These are phyloP conservation scores for Corythornis madagascariensis DNA, from an alignment of 2,113 vertebrate genomes.

Conservation along the genomic window DNA sequence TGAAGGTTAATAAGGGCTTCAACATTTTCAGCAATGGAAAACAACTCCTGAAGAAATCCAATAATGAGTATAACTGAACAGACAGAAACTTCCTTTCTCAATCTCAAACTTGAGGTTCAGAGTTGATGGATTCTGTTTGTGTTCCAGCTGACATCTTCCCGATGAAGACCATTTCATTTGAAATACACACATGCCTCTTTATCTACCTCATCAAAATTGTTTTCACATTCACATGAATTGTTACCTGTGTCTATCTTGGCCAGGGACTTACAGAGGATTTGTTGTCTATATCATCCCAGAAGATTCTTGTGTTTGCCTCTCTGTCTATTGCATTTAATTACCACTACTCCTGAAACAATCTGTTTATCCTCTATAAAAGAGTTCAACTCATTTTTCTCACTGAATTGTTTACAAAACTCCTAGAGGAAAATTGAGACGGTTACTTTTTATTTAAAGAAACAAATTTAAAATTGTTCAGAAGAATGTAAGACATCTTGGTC, in stretches of 20 bases:
- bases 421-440: not conserved
- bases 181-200: not conserved
- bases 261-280: not conserved
- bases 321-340: slow-evolving; percentile 4
- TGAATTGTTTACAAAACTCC: not conserved
- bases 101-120: not conserved
- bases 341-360: not conserved
- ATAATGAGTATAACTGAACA: slow-evolving; percentile 38
- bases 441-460: not conserved
- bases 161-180: slow-evolving; percentile 42
- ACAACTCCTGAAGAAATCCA: slow-evolving; percentile 2
- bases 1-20: slow-evolving; percentile 6
- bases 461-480: not conserved
- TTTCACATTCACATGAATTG: slow-evolving; percentile 22
- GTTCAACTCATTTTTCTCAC: not conserved
- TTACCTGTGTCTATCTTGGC: not conserved
- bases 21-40: not conserved
- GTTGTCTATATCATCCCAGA: not conserved
- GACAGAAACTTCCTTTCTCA: slow-evolving; percentile 30
- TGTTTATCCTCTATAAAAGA: not conserved
- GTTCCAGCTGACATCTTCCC: slow-evolving; percentile 38
- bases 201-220: not conserved
- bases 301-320: not conserved
- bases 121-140: slow-evolving; percentile 41
- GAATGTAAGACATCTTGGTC: not conserved